Evolutionary conservation across 2,797 vertebrate species (phyloP), one percentile per base, ranked within the genome.

Genomic region (Aldrovandia affinis): DNA sequence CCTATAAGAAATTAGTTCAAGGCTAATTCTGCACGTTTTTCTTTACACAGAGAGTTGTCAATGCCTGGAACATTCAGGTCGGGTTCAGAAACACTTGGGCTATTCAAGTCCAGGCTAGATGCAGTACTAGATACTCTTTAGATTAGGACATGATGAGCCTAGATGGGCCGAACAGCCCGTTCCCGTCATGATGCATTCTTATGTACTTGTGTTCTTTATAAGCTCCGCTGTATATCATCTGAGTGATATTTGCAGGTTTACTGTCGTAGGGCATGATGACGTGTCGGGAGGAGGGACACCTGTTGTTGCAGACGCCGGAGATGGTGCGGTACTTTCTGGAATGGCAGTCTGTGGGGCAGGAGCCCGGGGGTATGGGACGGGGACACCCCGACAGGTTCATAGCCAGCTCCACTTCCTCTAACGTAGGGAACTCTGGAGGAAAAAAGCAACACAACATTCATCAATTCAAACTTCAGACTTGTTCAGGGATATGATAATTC

Each of bases 231-330:
- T 68, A 12, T 68, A 68, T 2, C 30, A 68, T 14, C 63, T 30
- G 63, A 33, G 28, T 30, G 28, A 30, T 33, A 33, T 1, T 33
- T 14, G 12, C 63, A 30, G 25, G 28, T 33, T 68, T 68, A 68
- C 30, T 30, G 63, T 57, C 55, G 22, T 30, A 68, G 15, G 15
- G 28, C 30, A 68, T 68, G 7, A 33, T 12, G 33, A 59, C n/a
- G n/a, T 59, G 57, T 59, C 6, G 28, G 28, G n/a, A 30, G 28
- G 61, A 65, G 28, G 36, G 7, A 1, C 92, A 98, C 98, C 97
- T 97, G 95, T 99, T 99, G 91, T 97, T 99, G 94, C 97, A 99
- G 70, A 94, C 82, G 82, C 98, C 97, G 22, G 95, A 96, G 86
- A 98, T 96, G 63, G 94, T 94, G 84, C 97, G 95, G 86, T 99